Percentiles rank a stretch among this genome's conserved stretches.
Evolutionary conservation across 1,140 invertebrate species (phyloP).

Genomic region (Papilio machaon): DNA sequence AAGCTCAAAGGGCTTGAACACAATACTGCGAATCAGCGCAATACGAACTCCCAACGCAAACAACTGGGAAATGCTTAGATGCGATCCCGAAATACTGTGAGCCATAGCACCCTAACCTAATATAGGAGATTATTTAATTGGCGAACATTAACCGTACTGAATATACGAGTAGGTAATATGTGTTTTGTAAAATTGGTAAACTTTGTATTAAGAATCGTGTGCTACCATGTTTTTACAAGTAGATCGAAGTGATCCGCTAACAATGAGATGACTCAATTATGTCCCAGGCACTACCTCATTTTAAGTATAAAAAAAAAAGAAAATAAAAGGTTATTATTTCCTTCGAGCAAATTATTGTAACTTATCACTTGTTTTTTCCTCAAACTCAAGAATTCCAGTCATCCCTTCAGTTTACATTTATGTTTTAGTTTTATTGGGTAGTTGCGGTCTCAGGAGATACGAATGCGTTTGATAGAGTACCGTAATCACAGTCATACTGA

Average conservation of each 20-base stretch:
- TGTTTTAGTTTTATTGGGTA: conserved; percentile 14
- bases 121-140: too few relatives aligned
- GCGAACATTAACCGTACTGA: too few relatives aligned
- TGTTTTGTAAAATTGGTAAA: too few relatives aligned
- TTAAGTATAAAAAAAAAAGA: not conserved
- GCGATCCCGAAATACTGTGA: too few relatives aligned
- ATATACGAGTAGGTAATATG: too few relatives aligned
- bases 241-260: not conserved
- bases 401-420: not conserved
- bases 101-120: too few relatives aligned
- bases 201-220: too few relatives aligned
- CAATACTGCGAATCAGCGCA: too few relatives aligned
- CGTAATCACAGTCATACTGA: conserved; percentile 48
- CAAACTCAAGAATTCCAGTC: conserved; percentile 9
- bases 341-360: not conserved
- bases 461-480: conserved; percentile 44
- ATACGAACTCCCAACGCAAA: too few relatives aligned
- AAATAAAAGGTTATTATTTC: not conserved
- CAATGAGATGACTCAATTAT: not conserved
- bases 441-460: conserved; percentile 29
- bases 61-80: too few relatives aligned
- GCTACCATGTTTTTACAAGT: too few relatives aligned
- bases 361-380: conserved; percentile 26
- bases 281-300: not conserved
- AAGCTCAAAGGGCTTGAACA: too few relatives aligned